A percentile compares a stretch with the other conserved stretches of the same genome.
Conservation (phyloP, 64 coral and sea anemone species). For the Exaiptasia diaphana region DNA sequence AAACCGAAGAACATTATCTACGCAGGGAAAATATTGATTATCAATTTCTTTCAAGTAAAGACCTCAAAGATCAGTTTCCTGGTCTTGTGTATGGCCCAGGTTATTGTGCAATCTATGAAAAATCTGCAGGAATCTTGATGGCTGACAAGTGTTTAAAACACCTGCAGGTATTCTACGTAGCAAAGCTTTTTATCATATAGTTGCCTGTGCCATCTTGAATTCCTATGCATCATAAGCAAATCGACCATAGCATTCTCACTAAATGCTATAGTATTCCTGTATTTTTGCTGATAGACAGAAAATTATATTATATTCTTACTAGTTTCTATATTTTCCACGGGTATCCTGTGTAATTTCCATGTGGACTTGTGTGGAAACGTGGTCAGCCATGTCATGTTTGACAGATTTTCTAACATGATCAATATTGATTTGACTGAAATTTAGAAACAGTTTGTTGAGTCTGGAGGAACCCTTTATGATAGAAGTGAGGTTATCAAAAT, state of each 20-base stretch:
- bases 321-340: too few relatives aligned
- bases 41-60: conserved; percentile 13
- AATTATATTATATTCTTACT: too few relatives aligned
- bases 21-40: not conserved
- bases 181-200: conserved; percentile 40
- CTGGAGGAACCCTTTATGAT: conserved; percentile 80
- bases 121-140: conserved; percentile 35
- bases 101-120: conserved; percentile 25
- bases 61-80: conserved; percentile 23
- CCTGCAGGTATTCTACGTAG: conserved; percentile 32
- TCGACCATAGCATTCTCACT: too few relatives aligned
- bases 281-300: too few relatives aligned
- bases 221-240: too few relatives aligned
- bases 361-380: too few relatives aligned
- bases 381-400: too few relatives aligned
- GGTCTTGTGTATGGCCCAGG: not conserved
- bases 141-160: conserved; percentile 64
- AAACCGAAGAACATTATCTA: not conserved
- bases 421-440: not conserved
- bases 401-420: too few relatives aligned
- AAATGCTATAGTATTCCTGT: too few relatives aligned
- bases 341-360: too few relatives aligned
- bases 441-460: conserved; percentile 75
- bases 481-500: conserved; percentile 51
- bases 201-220: too few relatives aligned